Base-by-base conservation (phyloP, 2,888 invertebrate species). In the Drosophila pseudotalamancana region DNA sequence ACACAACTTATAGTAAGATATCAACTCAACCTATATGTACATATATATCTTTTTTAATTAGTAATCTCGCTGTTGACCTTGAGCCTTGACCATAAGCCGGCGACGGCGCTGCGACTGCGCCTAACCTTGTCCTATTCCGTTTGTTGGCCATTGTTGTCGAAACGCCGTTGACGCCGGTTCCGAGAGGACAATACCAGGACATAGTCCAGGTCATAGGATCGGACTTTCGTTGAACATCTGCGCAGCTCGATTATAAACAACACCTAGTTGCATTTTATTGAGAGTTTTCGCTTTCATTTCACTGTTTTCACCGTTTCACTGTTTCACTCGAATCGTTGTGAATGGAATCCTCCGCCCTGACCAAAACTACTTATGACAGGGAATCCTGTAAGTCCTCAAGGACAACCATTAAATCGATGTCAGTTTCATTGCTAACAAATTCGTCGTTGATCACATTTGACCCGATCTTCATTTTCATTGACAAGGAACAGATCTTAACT, bases 161-260 rank as follows among this genome's bases (percentile, higher is more conserved):
- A 72, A 72, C 72, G 72, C 72, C 72, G 72, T 50, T 72, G 65
- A 72, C 72, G 72, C 72, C 71, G 61, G 50, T 57, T 65, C 53
- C 57, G 31, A 31, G 34, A 12, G 39, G 25, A 71, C 64, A 63
- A 62, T 49, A n/a, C n/a, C 31, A 21, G 48, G 59, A 60, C 40
- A 14, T 6, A 11, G 18, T n/a, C n/a, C n/a, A n/a, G n/a, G n/a
- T n/a, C n/a, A n/a, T n/a, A n/a, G n/a, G n/a, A n/a, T n/a, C n/a
- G n/a, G n/a, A n/a, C n/a, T n/a, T n/a, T n/a, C n/a, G n/a, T n/a
- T n/a, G n/a, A 57, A 54, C 72, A 60, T 67, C 60, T 72, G 68
- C 72, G 19, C 27, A 11, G 11, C 45, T 18, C 65, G 25, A 40
- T 54, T 64, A 11, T 3, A 9, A 6, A 21, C 6, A n/a, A 11